A percentile compares a stretch with the other conserved stretches of the same genome.
phyloP scores from a whole-genome alignment of 2,113 vertebrate genomes.

The Turdus rufiventris region DNA sequence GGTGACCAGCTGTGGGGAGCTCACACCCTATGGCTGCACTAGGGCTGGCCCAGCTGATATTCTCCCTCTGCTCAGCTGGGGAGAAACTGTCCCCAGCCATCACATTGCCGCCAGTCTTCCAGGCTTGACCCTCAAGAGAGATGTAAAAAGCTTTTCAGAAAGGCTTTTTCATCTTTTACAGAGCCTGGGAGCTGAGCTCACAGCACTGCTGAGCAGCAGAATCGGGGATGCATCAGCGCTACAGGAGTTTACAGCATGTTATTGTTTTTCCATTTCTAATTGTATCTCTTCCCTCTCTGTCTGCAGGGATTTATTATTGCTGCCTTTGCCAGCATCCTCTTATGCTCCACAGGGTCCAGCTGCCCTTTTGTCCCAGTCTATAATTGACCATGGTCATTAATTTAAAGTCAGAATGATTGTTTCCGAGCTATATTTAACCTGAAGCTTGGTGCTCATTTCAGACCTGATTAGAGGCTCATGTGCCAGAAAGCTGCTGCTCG shows the following conservation, averaged over 20 bases:
- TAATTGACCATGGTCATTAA: slow-evolving; percentile 49
- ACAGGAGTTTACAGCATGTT: neutral
- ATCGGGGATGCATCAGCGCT: neutral
- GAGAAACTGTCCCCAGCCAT: neutral
- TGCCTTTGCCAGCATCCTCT: slow-evolving; percentile 47
- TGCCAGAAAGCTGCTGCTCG: neutral
- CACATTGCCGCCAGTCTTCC: accelerated
- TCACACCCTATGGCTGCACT: neutral
- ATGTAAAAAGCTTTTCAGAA: neutral
- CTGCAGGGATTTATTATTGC: slow-evolving; percentile 44
- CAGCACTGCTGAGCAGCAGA: neutral
- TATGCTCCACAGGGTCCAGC: slow-evolving; percentile 53
- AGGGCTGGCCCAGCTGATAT: neutral
- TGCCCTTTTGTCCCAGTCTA: slow-evolving; percentile 60
- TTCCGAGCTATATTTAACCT: slow-evolving; percentile 40
- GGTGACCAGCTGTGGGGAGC: neutral
- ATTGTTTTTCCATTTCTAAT: slow-evolving; percentile 61
- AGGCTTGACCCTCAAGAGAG: neutral
- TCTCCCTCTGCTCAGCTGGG: neutral
- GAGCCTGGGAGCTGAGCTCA: neutral
- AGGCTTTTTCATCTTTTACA: neutral
- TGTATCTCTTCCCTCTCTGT: slow-evolving; percentile 46
- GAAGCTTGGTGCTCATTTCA: slow-evolving; percentile 29
- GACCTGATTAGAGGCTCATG: slow-evolving; percentile 10
- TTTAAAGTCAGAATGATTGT: slow-evolving; percentile 47